Conservation (phyloP, 2,113 vertebrate species). For the Geococcyx californianus region DNA sequence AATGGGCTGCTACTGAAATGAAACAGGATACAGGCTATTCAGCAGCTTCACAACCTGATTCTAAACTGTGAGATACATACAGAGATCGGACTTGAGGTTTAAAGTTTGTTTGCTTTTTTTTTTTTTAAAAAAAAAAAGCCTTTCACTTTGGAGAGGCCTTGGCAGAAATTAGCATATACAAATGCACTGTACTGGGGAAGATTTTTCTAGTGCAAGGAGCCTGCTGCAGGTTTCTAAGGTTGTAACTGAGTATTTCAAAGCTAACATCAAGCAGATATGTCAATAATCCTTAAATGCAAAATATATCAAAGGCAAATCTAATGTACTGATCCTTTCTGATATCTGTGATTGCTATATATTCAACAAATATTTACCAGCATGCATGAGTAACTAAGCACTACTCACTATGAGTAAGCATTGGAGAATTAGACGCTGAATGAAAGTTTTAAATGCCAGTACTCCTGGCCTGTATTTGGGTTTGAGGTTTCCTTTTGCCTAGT, state of each 20-base stretch:
- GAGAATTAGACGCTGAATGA: background rate
- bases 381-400: background rate
- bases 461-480: background rate
- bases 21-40: slow-evolving; percentile 87
- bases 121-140: background rate
- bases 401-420: background rate
- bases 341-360: background rate
- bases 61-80: slow-evolving; percentile 75
- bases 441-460: background rate
- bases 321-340: background rate
- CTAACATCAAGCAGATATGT: background rate
- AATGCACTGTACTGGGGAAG: background rate
- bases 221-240: slow-evolving; percentile 9
- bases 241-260: background rate
- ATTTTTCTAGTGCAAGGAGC: background rate
- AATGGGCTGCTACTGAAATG: slow-evolving; percentile 87
- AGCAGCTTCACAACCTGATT: slow-evolving; percentile 75
- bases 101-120: background rate
- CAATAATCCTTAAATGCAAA: slow-evolving; percentile 7
- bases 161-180: slow-evolving; percentile 49
- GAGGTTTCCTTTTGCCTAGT: slow-evolving; percentile 31
- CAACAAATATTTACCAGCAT: background rate
- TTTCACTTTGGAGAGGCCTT: slow-evolving; percentile 30
- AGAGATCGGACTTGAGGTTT: slow-evolving; percentile 46
- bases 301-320: slow-evolving; percentile 21